A percentile compares a stretch with the other conserved stretches of the same genome.
Conservation (phyloP, 2,113 vertebrate species). For the Rallus limicola region DNA sequence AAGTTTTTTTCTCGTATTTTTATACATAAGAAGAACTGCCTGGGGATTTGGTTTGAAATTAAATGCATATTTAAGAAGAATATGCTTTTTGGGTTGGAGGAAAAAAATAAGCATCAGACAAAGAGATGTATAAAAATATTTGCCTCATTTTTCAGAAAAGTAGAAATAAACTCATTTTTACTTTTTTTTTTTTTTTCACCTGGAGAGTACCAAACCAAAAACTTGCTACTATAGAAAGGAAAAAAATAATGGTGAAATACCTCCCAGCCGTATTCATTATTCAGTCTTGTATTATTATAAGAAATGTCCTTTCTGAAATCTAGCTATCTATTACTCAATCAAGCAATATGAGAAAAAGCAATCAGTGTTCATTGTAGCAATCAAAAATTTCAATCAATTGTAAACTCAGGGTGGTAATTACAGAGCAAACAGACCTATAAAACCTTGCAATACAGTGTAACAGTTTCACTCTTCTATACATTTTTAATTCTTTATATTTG, state of each 20-base stretch:
- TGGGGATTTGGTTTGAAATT: not conserved
- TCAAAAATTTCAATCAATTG: not conserved
- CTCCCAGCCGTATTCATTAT: not conserved
- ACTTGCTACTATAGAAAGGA: not conserved
- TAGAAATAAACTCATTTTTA: not conserved
- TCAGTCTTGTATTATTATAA: not conserved
- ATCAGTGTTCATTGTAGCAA: not conserved
- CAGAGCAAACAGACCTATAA: not conserved
- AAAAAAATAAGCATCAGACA: not conserved
- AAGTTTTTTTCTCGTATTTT: not conserved
- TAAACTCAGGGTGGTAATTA: not conserved
- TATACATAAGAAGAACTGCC: not conserved
- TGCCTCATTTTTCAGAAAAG: not conserved
- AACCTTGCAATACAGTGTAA: not conserved
- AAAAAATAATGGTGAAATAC: not conserved
- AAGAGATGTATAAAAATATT: not conserved
- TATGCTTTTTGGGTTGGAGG: rapidly evolving
- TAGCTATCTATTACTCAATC: not conserved
- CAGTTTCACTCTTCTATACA: not conserved
- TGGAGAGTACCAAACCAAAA: not conserved
- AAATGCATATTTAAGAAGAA: not conserved
- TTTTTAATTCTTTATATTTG: no score
- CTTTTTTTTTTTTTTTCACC: not conserved
- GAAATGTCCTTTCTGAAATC: not conserved
- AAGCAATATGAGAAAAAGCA: not conserved